Conservation (phyloP, 2,888 invertebrate species). For the Megamerina dolium region DNA sequence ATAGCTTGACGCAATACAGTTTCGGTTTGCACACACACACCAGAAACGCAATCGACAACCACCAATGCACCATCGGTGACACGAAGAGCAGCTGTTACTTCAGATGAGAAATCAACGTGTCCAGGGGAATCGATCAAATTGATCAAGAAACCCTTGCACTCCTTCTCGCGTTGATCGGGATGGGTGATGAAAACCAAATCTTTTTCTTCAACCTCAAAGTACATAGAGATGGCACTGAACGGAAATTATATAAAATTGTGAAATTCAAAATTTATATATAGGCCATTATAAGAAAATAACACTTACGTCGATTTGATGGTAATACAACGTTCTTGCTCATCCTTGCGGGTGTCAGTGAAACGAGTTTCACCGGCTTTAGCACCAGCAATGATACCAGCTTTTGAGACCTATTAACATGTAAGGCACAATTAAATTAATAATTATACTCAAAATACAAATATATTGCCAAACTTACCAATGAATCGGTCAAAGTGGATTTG, state of each 20-base stretch:
- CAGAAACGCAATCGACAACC: conserved; percentile 99
- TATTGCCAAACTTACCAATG: conserved; percentile 63
- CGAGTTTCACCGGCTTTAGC: conserved; percentile 98
- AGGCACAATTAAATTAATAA: too few relatives aligned
- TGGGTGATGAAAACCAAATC: conserved; percentile 91
- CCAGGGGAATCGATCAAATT: conserved; percentile 99
- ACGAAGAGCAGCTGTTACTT: conserved; percentile 99
- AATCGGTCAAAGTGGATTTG: conserved; percentile 98
- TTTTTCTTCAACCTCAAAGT: conserved; percentile 91
- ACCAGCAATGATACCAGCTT: conserved; percentile 99
- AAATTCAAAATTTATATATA: background rate
- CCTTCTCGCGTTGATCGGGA: conserved; percentile 84
- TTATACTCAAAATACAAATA: too few relatives aligned
- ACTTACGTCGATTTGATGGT: conserved; percentile 99
- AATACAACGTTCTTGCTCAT: conserved; percentile 99
- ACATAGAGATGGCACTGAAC: conserved; percentile 97
- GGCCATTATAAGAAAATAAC: background rate
- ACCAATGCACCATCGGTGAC: conserved; percentile 99
- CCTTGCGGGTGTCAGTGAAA: conserved; percentile 99
- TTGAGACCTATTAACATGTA: conserved; percentile 56
- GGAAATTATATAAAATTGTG: background rate
- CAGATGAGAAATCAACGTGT: conserved; percentile 99
- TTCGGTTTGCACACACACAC: conserved; percentile 99
- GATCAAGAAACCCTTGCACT: conserved; percentile 94
- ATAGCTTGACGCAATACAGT: conserved; percentile 98